A percentile compares a stretch with the other conserved stretches of the same genome.
Evolutionary conservation across 2,888 invertebrate species (phyloP).

Genomic region (Diloba caeruleocephala): DNA sequence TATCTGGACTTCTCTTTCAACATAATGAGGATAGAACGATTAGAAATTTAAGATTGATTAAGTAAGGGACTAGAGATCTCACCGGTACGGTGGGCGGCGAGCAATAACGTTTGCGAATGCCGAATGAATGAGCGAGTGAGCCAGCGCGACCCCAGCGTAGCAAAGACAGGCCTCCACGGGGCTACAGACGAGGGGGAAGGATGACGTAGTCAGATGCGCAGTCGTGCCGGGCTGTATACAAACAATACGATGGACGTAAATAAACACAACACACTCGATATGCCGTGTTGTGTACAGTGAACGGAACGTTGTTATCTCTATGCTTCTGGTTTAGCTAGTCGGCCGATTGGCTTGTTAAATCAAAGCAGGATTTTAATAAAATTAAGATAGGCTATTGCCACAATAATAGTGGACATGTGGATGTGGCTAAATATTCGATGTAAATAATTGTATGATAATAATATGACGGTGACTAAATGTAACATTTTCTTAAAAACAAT

Average conservation of each 20-base stretch:
- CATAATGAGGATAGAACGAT: constrained; percentile 69
- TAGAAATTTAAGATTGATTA: constrained; percentile 59
- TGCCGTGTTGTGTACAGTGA: constrained; percentile 73
- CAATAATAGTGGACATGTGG: constrained; percentile 1
- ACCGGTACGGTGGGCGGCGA: constrained; percentile 74
- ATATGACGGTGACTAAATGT: no score
- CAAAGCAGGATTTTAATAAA: constrained; percentile 33
- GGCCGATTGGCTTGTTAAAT: constrained; percentile 61
- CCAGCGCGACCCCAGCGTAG: constrained; percentile 80
- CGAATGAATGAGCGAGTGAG: constrained; percentile 87
- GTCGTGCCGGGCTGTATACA: constrained; percentile 89
- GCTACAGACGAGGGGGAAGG: constrained; percentile 68
- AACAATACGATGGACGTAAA: constrained; percentile 89
- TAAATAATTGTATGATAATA: no score
- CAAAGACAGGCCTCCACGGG: constrained; percentile 81
- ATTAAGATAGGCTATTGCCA: constrained; percentile 12
- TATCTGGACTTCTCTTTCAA: constrained; percentile 84
- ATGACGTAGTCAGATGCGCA: constrained; percentile 87
- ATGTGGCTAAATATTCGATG: no score
- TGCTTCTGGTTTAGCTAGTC: constrained; percentile 72
- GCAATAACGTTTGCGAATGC: constrained; percentile 84
- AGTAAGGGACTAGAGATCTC: constrained; percentile 70
- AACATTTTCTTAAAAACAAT: no score
- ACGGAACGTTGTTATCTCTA: constrained; percentile 82
- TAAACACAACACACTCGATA: constrained; percentile 83